Base-by-base conservation (phyloP, 2,797 vertebrate species). In the Ctenopoma multispine region DNA sequence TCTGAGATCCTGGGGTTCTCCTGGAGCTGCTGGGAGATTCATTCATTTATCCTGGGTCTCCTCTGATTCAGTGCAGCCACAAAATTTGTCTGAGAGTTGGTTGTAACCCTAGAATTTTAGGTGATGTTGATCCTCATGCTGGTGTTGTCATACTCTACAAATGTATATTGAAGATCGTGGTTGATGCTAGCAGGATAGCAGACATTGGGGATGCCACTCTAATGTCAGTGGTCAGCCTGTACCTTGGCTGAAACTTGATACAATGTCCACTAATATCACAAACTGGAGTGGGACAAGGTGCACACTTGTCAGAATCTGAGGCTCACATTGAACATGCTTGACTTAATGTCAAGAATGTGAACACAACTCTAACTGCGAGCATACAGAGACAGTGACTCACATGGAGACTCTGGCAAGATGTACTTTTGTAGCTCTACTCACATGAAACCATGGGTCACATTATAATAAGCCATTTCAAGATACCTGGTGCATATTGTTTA, bases 321-420 rank as follows among this genome's bases (percentile, higher is more conserved):
- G 46, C 29, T 29, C 51, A 31, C 23, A 60, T 24, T 12, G 27
- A 55, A 54, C 75, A 67, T 20, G 66, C 54, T 72, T 81, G 66
- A 81, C 49, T 73, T 55, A 9, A 48, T 64, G 57, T 87, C 70
- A 80, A 78, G 74, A 85, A 82, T 88, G 76, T 69, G 57, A 84
- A 75, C 57, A 67, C 63, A 77, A 67, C 67, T 70, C 66, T 31
- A 11, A 50, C 47, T 23, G 38, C 48, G 36, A 17, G 51, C 27
- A 40, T 71, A 69, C 24, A 65, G 67, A 75, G 71, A 79, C 59
- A 12, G 55, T 74, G 68, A 82, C 11, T 77, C 62, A 62, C 47
- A 10, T 36, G 23, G 36, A 60, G 9, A 77, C 38, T 14, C 14
- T 51, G 38, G 36, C 50, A 36, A 59, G 38, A n/a, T 68, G 15